Evolutionary conservation across 2,113 vertebrate genomes (phyloP), one percentile per base, ranked within the genome.

Genomic region (Propithecus coquereli): DNA sequence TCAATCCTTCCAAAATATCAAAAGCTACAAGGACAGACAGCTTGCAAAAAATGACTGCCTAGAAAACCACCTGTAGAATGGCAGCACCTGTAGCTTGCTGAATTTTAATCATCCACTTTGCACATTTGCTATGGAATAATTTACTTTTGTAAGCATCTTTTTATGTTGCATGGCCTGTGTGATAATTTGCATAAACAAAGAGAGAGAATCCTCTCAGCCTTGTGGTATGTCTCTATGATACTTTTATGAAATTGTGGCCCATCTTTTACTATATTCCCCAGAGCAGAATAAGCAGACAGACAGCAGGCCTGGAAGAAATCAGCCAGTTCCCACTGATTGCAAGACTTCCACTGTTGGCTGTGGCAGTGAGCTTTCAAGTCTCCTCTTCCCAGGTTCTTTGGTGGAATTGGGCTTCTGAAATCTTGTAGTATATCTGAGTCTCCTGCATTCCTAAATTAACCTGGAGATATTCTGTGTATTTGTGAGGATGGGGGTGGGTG

Each of bases 1-100:
- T 98, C 96, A 98, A 91, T 98, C 97, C 90, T 98, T 97, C 97
- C 95, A 97, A 97, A 98, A 97, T 98, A 98, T 98, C 97, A 98
- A 98, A 98, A 98, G 94, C 95, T 97, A 81, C 84, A 97, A 97
- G 97, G 95, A 97, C 91, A 97, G 97, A 97, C 94, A 98, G 96
- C 96, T 97, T 97, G 94, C 88, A 97, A 98, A 98, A 97, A 97
- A 96, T 95, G 94, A 76, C 76, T 97, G 97, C 97, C 95, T 98
- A 90, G 96, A 98, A 98, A 98, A 95, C 61, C 98, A 98, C 91
- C 96, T 98, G 97, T 95, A 95, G 97, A 98, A 95, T 81, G 88
- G 96, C 84, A 96, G 84, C 92, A 89, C 73, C 76, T 81, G 34
- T 79, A 98, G 96, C 95, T 95, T 97, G 93, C 90, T 97, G 96